phyloP scores from a whole-genome alignment of 2,888 invertebrate species.

The Cremastinae sp. region DNA sequence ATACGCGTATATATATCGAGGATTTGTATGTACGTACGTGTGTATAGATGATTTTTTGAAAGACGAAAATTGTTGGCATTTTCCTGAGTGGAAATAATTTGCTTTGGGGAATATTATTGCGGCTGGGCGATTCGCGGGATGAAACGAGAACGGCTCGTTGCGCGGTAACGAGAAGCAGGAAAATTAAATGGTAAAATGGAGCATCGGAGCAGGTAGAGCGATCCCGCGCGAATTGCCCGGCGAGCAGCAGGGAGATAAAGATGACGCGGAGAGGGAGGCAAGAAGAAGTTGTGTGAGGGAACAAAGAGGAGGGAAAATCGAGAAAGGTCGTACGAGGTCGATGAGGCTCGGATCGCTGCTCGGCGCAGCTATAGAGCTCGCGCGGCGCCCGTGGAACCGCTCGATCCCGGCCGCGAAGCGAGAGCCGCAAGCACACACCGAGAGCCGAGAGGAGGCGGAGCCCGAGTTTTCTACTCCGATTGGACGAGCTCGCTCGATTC shows the following conservation, averaged over 20 bases:
- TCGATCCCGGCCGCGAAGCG: conserved; percentile 43
- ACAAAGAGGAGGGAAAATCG: conserved; percentile 18
- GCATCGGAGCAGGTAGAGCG: conserved; percentile 39
- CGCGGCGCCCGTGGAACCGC: conserved; percentile 54
- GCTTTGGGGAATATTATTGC: neutral
- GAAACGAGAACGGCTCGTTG: conserved; percentile 15
- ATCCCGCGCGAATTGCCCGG: conserved; percentile 45
- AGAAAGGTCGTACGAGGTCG: conserved; percentile 58
- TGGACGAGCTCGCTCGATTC: conserved; percentile 68
- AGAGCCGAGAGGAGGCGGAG: conserved; percentile 68
- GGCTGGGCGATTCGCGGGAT: too few relatives aligned
- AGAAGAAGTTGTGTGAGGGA: conserved; percentile 30
- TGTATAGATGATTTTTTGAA: too few relatives aligned
- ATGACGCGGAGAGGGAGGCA: conserved; percentile 44
- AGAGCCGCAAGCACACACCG: conserved; percentile 30
- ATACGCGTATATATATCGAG: too few relatives aligned
- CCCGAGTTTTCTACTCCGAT: conserved; percentile 65
- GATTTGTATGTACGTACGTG: too few relatives aligned
- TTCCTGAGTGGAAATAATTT: neutral
- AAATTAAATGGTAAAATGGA: conserved; percentile 37
- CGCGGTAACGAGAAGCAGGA: conserved; percentile 39
- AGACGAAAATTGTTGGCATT: too few relatives aligned
- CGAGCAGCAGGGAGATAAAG: conserved; percentile 62
- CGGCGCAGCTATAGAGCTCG: conserved; percentile 54
- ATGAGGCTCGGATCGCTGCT: conserved; percentile 48